These are phyloP conservation scores for Ephialtes manifestator DNA, from an alignment of 2,888 invertebrate species.

Conservation along the genomic window DNA sequence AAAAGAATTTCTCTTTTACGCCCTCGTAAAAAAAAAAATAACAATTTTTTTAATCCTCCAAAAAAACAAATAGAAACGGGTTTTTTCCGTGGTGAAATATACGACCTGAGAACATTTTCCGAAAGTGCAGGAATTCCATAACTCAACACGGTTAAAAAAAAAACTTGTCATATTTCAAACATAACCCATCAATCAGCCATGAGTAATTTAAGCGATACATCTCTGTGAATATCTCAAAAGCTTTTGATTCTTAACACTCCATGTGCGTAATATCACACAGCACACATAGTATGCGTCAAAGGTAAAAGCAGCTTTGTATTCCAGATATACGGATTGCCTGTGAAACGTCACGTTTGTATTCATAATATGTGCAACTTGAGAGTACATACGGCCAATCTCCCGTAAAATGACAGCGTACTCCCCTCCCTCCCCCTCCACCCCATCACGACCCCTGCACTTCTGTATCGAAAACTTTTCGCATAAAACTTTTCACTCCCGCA, in stretches of 20 bases:
- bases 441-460: neutral
- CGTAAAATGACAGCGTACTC: conserved; percentile 59
- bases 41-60: no score
- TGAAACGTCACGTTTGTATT: conserved; percentile 62
- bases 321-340: conserved; percentile 25
- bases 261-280: neutral
- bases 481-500: conserved; percentile 60
- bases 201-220: neutral
- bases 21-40: no score
- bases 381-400: conserved; percentile 61
- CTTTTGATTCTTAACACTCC: neutral
- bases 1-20: no score
- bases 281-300: conserved; percentile 51
- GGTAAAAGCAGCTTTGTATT: conserved; percentile 42
- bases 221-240: no score
- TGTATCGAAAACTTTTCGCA: conserved; percentile 65
- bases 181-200: no score
- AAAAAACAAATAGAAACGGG: no score
- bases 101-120: no score
- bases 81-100: no score
- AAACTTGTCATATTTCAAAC: no score
- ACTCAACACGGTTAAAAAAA: no score
- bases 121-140: no score
- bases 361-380: conserved; percentile 40
- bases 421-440: neutral